Conservation (phyloP, 1,140 invertebrate species). For the Charaxes varanes region DNA sequence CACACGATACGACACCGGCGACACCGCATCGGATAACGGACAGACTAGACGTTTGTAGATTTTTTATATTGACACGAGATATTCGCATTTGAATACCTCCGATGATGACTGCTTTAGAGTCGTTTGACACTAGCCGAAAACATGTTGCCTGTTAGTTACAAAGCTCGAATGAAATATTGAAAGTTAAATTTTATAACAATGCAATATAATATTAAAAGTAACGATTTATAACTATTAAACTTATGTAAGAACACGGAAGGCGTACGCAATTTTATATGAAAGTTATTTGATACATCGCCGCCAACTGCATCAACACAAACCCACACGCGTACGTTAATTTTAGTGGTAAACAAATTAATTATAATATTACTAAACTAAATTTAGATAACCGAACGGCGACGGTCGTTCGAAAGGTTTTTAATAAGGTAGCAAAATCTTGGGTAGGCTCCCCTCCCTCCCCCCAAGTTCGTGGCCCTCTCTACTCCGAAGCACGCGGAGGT, state of each 20-base stretch:
- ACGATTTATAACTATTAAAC: conserved; percentile 8
- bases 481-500: conserved; percentile 20
- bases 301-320: conserved; percentile 67
- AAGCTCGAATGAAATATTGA: conserved; percentile 7
- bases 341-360: conserved; percentile 35
- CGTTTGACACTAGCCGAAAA: conserved; percentile 9
- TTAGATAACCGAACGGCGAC: conserved; percentile 16
- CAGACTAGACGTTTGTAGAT: conserved; percentile 6
- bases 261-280: conserved; percentile 29
- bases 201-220: conserved; percentile 25
- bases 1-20: neutral
- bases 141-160: conserved; percentile 6
- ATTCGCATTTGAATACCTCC: conserved; percentile 6
- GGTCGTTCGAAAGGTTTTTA: conserved; percentile 8
- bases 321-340: conserved; percentile 63
- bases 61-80: conserved; percentile 9
- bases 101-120: conserved; percentile 10
- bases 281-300: conserved; percentile 29
- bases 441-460: conserved; percentile 14
- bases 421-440: conserved; percentile 6
- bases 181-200: conserved; percentile 28
- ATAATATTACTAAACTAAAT: conserved; percentile 21
- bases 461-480: conserved; percentile 40
- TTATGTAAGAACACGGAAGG: conserved; percentile 14
- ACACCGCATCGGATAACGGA: conserved; percentile 4